Evolutionary conservation across 1,140 invertebrate genomes (phyloP).

Genomic region (Oedothorax gibbosus): DNA sequence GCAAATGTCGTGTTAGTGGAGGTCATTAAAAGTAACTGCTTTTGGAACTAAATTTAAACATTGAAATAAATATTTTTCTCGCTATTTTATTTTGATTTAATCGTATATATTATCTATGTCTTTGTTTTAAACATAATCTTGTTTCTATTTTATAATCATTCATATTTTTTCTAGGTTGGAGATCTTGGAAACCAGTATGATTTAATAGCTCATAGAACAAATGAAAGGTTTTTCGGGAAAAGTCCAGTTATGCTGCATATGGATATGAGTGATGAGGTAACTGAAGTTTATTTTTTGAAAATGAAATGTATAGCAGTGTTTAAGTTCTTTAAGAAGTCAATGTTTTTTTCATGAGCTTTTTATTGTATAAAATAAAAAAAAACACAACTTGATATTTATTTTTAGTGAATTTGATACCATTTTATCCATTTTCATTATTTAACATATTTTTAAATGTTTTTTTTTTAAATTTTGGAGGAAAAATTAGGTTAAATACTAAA

Average conservation of each 20-base stretch:
- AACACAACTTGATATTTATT: no score
- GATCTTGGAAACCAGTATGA: slow-evolving; percentile 48
- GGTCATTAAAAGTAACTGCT: neutral
- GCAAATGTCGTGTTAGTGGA: no score
- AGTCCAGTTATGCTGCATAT: slow-evolving; percentile 43
- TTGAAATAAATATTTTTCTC: neutral
- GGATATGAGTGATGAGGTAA: slow-evolving; percentile 52
- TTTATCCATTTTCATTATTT: no score
- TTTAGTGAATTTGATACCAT: no score
- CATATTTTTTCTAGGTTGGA: slow-evolving; percentile 35
- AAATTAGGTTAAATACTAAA: no score
- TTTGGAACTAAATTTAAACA: neutral
- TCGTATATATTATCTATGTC: neutral
- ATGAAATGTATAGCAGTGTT: neutral
- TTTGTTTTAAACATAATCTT: neutral
- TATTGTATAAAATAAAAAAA: no score
- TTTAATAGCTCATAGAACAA: slow-evolving; percentile 42
- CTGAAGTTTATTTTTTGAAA: neutral
- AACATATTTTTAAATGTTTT: no score
- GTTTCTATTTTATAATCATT: neutral
- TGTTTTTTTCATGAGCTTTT: no score
- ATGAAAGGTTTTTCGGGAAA: slow-evolving; percentile 55
- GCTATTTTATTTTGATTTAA: neutral
- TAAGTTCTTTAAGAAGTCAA: neutral
- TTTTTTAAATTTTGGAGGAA: no score